A percentile compares a stretch with the other conserved stretches of the same genome.
These are phyloP conservation scores for Diprion similis DNA, from an alignment of 1,140 invertebrate species.

Conservation along the genomic window DNA sequence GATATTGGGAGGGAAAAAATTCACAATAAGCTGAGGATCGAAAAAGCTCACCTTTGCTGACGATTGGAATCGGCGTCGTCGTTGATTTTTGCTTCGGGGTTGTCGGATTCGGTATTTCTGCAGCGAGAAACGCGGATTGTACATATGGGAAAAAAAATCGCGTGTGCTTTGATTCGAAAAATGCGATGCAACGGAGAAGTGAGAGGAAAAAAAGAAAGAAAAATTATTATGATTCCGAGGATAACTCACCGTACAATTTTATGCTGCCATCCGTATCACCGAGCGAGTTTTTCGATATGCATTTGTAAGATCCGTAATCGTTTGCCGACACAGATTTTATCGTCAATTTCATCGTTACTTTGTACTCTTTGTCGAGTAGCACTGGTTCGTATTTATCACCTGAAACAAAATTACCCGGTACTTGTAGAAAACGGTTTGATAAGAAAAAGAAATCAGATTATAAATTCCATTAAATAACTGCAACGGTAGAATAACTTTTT, in stretches of 20 bases:
- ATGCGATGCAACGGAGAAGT: too few species aligned
- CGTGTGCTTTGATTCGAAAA: conserved; percentile 11
- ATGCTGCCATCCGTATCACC: conserved; percentile 89
- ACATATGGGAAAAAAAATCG: conserved; percentile 14
- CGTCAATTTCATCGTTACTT: conserved; percentile 79
- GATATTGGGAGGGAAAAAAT: conserved; percentile 11
- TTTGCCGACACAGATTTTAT: conserved; percentile 70
- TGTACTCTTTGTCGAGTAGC: conserved; percentile 76
- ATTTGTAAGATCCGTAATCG: conserved; percentile 84
- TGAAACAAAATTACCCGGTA: conserved; percentile 42
- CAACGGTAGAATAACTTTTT: too few species aligned
- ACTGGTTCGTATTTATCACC: conserved; percentile 79
- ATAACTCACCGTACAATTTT: conserved; percentile 79
- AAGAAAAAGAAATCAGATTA: too few species aligned
- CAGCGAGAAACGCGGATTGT: conserved; percentile 7
- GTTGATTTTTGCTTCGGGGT: conserved; percentile 28
- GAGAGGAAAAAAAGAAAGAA: too few species aligned
- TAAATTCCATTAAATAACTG: too few species aligned
- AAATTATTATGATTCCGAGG: too few species aligned
- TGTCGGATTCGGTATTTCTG: conserved; percentile 45
- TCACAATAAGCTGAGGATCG: conserved; percentile 9
- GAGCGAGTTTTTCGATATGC: conserved; percentile 88
- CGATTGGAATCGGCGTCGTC: conserved; percentile 28
- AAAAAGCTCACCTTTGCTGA: conserved; percentile 35
- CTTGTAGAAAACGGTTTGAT: too few species aligned